Percentiles rank a stretch among this genome's conserved stretches.
phyloP scores from a whole-genome alignment of 2,888 invertebrate genomes.

The Melinopterus prodromus region DNA sequence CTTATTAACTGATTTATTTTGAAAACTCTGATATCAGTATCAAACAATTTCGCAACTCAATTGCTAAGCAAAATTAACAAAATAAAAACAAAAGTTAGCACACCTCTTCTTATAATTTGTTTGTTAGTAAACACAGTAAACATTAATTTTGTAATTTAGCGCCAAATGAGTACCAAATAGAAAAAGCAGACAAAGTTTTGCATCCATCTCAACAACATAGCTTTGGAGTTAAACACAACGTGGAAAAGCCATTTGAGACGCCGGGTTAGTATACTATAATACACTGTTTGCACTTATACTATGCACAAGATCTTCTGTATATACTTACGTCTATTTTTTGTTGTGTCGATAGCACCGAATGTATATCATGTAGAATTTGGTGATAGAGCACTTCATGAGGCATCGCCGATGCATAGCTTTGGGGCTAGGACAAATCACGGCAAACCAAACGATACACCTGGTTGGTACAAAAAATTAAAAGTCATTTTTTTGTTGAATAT shows the following conservation, averaged over 20 bases:
- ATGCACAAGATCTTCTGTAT: neutral
- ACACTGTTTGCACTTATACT: neutral
- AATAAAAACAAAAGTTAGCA: slow-evolving; percentile 31
- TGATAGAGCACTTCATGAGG: slow-evolving; percentile 61
- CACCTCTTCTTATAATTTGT: no score
- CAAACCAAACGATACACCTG: slow-evolving; percentile 72
- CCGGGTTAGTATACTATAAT: slow-evolving; percentile 57
- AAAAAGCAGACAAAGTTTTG: slow-evolving; percentile 65
- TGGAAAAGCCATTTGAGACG: slow-evolving; percentile 64
- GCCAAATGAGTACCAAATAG: slow-evolving; percentile 53
- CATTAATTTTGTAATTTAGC: slow-evolving; percentile 30
- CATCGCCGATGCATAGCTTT: slow-evolving; percentile 73
- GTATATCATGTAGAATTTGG: slow-evolving; percentile 79
- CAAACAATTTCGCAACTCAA: neutral
- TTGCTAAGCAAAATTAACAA: neutral
- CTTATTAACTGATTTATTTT: no score
- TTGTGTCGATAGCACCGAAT: slow-evolving; percentile 71
- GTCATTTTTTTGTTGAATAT: neutral
- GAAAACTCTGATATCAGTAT: neutral
- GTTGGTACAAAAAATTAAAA: slow-evolving; percentile 46
- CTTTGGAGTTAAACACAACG: slow-evolving; percentile 66
- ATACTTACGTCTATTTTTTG: neutral
- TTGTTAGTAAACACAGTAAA: no score
- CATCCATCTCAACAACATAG: slow-evolving; percentile 70
- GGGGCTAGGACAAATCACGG: slow-evolving; percentile 70